These are phyloP conservation scores for Platalea minor DNA, from an alignment of 2,797 vertebrate genomes.

Conservation along the genomic window DNA sequence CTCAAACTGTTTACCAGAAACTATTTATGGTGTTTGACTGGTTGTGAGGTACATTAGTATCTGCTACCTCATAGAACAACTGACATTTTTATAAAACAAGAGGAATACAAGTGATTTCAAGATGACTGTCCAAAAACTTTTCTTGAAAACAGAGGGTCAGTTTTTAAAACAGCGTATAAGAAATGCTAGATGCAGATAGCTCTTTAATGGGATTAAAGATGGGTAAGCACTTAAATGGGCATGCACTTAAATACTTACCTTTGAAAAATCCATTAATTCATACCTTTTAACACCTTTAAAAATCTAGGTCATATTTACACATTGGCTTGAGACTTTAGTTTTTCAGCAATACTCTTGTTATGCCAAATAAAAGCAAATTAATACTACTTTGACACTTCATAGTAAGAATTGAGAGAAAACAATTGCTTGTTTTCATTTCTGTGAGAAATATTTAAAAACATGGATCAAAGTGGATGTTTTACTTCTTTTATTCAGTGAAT, in stretches of 20 bases:
- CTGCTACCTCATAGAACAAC: background rate
- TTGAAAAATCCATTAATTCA: conserved; percentile 28
- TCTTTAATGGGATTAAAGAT: conserved; percentile 34
- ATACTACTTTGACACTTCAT: background rate
- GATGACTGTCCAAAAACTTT: background rate
- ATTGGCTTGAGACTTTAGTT: background rate
- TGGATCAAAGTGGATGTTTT: background rate
- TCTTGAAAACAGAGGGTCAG: background rate
- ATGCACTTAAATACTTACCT: conserved; percentile 21
- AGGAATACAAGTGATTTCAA: background rate
- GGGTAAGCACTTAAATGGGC: background rate
- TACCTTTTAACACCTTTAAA: conserved; percentile 30
- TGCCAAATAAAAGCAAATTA: background rate
- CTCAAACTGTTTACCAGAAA: background rate
- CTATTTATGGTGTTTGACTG: background rate
- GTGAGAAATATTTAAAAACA: conserved; percentile 14
- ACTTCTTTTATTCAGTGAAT: background rate
- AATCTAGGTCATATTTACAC: background rate
- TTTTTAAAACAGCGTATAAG: background rate
- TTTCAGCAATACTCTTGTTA: background rate
- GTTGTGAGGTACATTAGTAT: background rate
- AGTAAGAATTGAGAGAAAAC: conserved; percentile 9
- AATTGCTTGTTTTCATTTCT: background rate
- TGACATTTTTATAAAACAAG: background rate
- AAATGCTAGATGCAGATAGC: background rate